phyloP scores from a whole-genome alignment of 2,797 vertebrate genomes.

The Trachops cirrhosus region DNA sequence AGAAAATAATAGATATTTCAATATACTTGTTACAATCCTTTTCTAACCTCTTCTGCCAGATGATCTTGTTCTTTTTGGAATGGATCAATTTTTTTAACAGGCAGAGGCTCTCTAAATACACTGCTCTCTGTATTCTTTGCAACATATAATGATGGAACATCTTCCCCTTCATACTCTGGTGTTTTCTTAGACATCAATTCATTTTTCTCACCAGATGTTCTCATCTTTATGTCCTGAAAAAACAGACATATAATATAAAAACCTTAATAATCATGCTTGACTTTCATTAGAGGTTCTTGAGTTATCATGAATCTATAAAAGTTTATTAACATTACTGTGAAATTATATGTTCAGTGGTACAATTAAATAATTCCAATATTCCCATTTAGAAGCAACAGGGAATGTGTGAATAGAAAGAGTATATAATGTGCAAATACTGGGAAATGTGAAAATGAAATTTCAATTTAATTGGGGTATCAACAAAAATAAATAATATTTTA shows the following conservation, averaged over 20 bases:
- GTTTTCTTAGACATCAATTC: neutral
- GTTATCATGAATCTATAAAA: slow-evolving; percentile 1
- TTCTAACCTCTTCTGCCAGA: slow-evolving; percentile 81
- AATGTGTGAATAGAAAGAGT: neutral
- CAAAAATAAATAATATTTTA: slow-evolving; percentile 36
- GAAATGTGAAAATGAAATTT: slow-evolving; percentile 18
- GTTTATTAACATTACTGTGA: slow-evolving; percentile 9
- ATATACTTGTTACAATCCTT: neutral
- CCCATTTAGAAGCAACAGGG: neutral
- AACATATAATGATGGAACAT: neutral
- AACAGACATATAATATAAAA: slow-evolving; percentile 16
- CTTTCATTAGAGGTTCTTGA: neutral
- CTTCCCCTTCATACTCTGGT: slow-evolving; percentile 33
- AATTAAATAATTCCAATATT: slow-evolving; percentile 35
- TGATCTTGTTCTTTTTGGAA: slow-evolving; percentile 73
- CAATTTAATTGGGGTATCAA: neutral
- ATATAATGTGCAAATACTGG: neutral
- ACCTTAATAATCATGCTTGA: neutral
- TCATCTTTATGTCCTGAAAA: slow-evolving; percentile 52
- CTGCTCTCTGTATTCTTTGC: neutral
- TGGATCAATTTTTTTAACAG: slow-evolving; percentile 8
- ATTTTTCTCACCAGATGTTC: neutral
- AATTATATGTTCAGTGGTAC: neutral
- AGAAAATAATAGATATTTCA: neutral
- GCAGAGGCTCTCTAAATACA: neutral